Evolutionary conservation across 2,113 vertebrate species (phyloP).

Genomic region (Plectropomus leopardus): DNA sequence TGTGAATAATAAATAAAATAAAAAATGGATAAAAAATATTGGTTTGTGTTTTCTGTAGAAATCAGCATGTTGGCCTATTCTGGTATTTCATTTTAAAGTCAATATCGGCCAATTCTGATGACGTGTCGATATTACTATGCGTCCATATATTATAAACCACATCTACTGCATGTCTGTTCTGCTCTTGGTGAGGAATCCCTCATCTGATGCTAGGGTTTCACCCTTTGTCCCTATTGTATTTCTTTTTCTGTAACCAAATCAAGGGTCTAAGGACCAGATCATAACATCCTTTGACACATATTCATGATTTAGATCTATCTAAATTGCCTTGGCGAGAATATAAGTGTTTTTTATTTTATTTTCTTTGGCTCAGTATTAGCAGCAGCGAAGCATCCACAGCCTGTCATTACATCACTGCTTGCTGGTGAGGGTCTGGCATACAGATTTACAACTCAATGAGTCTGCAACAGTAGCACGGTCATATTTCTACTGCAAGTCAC

Average conservation of each 20-base stretch:
- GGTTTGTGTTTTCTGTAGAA: no score
- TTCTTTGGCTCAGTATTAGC: background rate
- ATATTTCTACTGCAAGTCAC: background rate
- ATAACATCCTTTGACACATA: background rate
- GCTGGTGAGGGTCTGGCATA: slow-evolving; percentile 21
- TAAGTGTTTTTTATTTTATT: background rate
- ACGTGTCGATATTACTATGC: no score
- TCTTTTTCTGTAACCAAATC: background rate
- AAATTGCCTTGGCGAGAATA: background rate
- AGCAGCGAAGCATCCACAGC: slow-evolving; percentile 19
- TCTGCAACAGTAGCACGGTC: slow-evolving; percentile 4
- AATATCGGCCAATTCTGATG: no score
- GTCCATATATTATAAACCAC: no score
- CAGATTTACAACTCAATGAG: slow-evolving; percentile 30
- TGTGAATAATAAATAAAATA: no score
- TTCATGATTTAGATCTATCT: background rate
- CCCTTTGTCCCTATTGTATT: no score
- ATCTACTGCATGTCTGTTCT: background rate
- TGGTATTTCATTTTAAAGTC: no score
- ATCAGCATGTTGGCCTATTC: no score
- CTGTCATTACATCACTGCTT: slow-evolving; percentile 55
- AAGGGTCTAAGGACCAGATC: background rate
- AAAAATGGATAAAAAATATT: no score
- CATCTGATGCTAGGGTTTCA: background rate
- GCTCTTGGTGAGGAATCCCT: background rate